phyloP scores from a whole-genome alignment of 2,888 invertebrate species.

The Ormyrus nitidulus region DNA sequence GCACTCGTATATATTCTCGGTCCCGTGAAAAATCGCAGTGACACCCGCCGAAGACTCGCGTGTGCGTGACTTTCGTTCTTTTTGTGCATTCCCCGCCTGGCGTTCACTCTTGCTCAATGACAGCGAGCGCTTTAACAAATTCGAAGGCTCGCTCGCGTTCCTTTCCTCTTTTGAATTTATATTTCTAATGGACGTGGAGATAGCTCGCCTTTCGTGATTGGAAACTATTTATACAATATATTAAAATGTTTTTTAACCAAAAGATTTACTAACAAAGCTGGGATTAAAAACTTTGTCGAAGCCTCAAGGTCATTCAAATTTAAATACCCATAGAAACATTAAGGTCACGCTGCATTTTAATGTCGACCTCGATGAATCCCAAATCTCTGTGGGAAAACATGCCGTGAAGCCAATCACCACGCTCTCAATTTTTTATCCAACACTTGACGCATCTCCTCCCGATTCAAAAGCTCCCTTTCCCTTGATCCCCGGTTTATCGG shows the following conservation, averaged over 20 bases:
- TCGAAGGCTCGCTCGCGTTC: not conserved
- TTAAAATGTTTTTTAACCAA: no score
- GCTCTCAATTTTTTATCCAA: not conserved
- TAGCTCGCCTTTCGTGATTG: no score
- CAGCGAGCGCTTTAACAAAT: conserved; percentile 10
- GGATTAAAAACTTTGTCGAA: no score
- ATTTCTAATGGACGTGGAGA: no score
- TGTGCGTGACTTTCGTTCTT: conserved; percentile 12
- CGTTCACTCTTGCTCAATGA: not conserved
- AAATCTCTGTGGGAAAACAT: no score
- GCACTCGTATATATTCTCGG: conserved; percentile 9
- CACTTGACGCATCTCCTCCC: conserved; percentile 1
- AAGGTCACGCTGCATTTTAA: no score
- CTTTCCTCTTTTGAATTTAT: conserved; percentile 2
- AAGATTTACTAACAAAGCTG: no score
- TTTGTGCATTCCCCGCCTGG: conserved; percentile 5
- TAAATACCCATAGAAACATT: no score
- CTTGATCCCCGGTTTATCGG: not conserved
- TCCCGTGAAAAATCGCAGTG: conserved; percentile 42
- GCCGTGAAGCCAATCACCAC: no score
- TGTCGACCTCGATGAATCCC: no score
- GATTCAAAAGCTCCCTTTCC: not conserved
- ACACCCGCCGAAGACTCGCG: conserved; percentile 19
- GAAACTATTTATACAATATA: no score
- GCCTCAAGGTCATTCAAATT: no score